Base-by-base conservation (phyloP, 1,140 invertebrate genomes). In the Goniozus legneri region DNA sequence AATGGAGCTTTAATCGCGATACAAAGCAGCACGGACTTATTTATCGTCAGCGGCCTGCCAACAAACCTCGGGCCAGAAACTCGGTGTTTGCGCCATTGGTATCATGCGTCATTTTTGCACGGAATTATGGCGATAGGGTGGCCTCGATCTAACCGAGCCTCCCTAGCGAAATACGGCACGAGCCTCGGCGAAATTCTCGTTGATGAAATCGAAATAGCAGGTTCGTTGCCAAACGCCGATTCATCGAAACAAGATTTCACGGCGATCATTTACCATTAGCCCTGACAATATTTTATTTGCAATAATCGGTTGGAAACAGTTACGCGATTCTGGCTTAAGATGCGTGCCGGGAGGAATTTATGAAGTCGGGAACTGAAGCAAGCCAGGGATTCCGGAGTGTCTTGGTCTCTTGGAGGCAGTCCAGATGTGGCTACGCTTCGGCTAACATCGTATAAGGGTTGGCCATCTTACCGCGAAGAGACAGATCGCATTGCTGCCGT, bases 1-100 rank as follows among this genome's bases (percentile, higher is more conserved):
- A 73, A 71, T 68, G 64, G 63, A 54, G 60, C 63, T 67, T 71
- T 74, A 73, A 74, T 74, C 67, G 68, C 60, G 67, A 73, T 69
- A 71, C 62, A 66, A 21, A 64, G 61, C 62, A 59, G 60, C 48
- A 56, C 52, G 47, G 58, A 51, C 58, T 68, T 69, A 72, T 70
- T 70, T 69, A 70, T 60, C 51, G 58, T 54, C 60, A 51, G 39
- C 35, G 44, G 47, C 51, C 63, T 70, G 69, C 67, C 69, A 71
- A 69, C 56, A 55, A 57, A 51, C 58, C 56, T 62, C 56, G 54
- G 52, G 35, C 47, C 47, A 8, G 40, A 41, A 57, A 37, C 18
- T 34, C 36, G 12, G 10, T 27, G 10, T n/a, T n/a, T n/a, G n/a
- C n/a, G n/a, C n/a, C 27, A 38, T 15, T 35, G 8, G 22, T 36